Percentiles rank a stretch among this genome's conserved stretches.
phyloP scores from a whole-genome alignment of 2,113 vertebrate species.

The Microtus ochrogaster region DNA sequence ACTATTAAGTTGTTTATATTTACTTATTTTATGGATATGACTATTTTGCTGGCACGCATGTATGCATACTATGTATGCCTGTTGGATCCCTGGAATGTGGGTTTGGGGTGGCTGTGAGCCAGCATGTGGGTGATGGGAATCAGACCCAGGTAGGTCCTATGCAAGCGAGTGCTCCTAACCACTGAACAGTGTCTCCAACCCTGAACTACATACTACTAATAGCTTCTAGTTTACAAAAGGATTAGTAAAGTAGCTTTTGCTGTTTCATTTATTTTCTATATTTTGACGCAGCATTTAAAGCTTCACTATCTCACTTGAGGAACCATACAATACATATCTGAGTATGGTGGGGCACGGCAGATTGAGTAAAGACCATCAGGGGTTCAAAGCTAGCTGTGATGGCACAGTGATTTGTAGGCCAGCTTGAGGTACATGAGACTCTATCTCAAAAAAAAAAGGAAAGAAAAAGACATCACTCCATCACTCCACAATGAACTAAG shows the following conservation, averaged over 20 bases:
- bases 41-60: background rate
- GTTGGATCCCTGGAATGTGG: background rate
- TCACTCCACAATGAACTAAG: background rate
- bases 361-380: background rate
- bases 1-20: background rate
- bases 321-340: background rate
- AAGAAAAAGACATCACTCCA: background rate
- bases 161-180: background rate
- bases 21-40: background rate
- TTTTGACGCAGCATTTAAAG: background rate
- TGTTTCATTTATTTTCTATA: background rate
- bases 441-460: background rate
- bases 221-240: conserved; percentile 1
- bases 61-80: background rate
- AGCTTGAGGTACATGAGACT: background rate
- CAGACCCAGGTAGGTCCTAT: background rate
- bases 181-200: background rate
- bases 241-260: background rate
- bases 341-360: background rate
- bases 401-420: too few species aligned
- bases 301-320: background rate
- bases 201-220: background rate
- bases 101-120: background rate
- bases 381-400: background rate
- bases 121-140: background rate